Evolutionary conservation across 2,797 vertebrate species (phyloP).

Genomic region (Sebastes aleutianus): DNA sequence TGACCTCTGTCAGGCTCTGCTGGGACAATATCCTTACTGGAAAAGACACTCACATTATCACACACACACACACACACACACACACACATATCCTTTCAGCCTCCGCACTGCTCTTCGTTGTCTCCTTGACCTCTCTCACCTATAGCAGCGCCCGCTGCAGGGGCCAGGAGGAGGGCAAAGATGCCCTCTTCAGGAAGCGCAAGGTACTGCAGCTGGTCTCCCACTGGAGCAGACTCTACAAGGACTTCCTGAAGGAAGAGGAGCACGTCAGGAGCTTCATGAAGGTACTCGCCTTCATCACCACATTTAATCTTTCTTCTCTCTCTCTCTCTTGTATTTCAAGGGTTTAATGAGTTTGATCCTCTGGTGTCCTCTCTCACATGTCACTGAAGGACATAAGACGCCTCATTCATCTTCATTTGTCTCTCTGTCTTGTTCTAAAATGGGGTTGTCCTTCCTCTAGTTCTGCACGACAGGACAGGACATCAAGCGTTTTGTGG

Average conservation of each 20-base stretch:
- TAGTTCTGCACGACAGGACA: neutral
- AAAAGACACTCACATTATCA: neutral
- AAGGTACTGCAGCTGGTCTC: constrained; percentile 96
- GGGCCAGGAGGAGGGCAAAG: constrained; percentile 91
- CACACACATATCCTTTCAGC: neutral
- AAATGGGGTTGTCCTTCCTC: constrained; percentile 6
- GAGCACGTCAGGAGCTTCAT: constrained; percentile 95
- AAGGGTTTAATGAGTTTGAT: constrained; percentile 6
- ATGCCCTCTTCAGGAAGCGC: constrained; percentile 92
- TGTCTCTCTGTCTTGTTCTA: constrained; percentile 6
- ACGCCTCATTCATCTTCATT: constrained; percentile 18
- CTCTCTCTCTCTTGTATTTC: neutral
- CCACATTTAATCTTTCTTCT: neutral
- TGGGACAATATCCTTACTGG: constrained; percentile 95
- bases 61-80: neutral
- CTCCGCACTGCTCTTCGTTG: neutral
- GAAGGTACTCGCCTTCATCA: constrained; percentile 82
- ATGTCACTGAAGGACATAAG: neutral
- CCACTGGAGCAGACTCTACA: constrained; percentile 95
- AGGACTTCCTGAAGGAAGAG: constrained; percentile 94
- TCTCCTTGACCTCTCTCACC: constrained; percentile 82
- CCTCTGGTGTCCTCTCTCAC: constrained; percentile 5
- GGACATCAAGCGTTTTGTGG: constrained; percentile 12
- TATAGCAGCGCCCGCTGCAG: constrained; percentile 93
- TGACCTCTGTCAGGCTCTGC: constrained; percentile 94